Conservation (phyloP, 2,888 invertebrate genomes). For the Dioctria linearis region DNA sequence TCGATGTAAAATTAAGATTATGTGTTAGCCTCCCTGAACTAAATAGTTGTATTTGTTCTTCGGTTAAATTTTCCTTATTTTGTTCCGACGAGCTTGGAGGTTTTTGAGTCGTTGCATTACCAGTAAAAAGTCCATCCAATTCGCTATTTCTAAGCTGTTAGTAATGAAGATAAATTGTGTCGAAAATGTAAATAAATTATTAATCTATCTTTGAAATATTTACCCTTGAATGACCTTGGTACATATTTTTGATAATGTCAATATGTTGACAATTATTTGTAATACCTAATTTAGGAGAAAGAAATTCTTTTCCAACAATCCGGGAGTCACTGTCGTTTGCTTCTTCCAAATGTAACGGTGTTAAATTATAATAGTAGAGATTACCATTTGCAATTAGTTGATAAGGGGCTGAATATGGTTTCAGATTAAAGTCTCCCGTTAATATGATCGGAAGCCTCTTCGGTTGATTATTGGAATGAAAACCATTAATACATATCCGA, state of each 20-base stretch:
- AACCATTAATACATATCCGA: constrained; percentile 76
- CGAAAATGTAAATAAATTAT: not conserved
- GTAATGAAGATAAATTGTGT: constrained; percentile 1
- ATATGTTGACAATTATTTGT: constrained; percentile 77
- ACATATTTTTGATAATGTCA: constrained; percentile 71
- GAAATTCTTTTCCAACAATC: constrained; percentile 54
- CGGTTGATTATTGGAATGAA: constrained; percentile 64
- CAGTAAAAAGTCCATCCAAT: too few relatives aligned
- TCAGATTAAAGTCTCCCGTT: constrained; percentile 94
- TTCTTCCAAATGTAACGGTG: constrained; percentile 61
- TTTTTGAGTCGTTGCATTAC: too few relatives aligned
- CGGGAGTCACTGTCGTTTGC: constrained; percentile 39
- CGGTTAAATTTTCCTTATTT: too few relatives aligned
- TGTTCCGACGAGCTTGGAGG: too few relatives aligned
- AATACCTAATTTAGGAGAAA: constrained; percentile 71
- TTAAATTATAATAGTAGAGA: constrained; percentile 71
- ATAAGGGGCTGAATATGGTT: constrained; percentile 82
- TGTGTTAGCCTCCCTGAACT: constrained; percentile 77
- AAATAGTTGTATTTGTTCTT: constrained; percentile 42
- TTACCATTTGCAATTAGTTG: constrained; percentile 78
- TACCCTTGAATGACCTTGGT: constrained; percentile 65
- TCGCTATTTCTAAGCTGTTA: constrained; percentile 51
- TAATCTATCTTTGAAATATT: not conserved
- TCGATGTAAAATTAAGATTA: constrained; percentile 78
- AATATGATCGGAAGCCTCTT: constrained; percentile 81